These are phyloP conservation scores for Odontomyia ornata DNA, from an alignment of 2,888 invertebrate genomes.

Conservation along the genomic window DNA sequence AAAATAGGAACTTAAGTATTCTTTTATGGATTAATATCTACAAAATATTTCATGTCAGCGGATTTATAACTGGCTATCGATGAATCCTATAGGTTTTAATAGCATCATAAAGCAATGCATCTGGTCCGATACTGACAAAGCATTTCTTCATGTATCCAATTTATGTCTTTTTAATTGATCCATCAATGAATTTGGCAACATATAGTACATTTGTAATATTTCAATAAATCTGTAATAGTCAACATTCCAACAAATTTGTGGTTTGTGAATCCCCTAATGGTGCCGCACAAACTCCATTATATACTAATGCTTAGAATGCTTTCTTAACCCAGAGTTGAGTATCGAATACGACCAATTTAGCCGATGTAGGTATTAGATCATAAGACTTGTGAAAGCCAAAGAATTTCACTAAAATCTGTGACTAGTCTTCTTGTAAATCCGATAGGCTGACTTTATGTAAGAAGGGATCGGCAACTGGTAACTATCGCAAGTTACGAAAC, in stretches of 20 bases:
- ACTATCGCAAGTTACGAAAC: too few species aligned
- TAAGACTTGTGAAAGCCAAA: constrained; percentile 99
- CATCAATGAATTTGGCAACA: too few species aligned
- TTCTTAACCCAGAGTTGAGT: constrained; percentile 97
- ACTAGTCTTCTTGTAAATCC: constrained; percentile 95
- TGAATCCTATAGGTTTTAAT: constrained; percentile 91
- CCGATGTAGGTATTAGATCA: constrained; percentile 98
- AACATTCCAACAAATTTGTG: constrained; percentile 98
- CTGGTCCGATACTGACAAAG: constrained; percentile 89
- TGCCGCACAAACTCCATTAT: too few species aligned
- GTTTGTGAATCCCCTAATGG: constrained; percentile 94
- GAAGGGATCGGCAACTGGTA: too few species aligned
- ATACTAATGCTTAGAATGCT: constrained; percentile 98
- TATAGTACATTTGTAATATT: too few species aligned
- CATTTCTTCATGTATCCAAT: constrained; percentile 94
- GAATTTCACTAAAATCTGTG: constrained; percentile 97
- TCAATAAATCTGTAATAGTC: constrained; percentile 99
- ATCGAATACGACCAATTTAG: constrained; percentile 99
- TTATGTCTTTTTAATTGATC: constrained; percentile 97
- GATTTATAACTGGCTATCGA: constrained; percentile 96
- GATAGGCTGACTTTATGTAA: too few species aligned
- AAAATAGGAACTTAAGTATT: constrained; percentile 94
- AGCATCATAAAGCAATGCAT: too few species aligned
- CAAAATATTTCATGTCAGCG: constrained; percentile 93
- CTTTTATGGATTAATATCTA: constrained; percentile 99